Conservation (phyloP, 2,888 invertebrate species). For the Philopedon plagiatum region DNA sequence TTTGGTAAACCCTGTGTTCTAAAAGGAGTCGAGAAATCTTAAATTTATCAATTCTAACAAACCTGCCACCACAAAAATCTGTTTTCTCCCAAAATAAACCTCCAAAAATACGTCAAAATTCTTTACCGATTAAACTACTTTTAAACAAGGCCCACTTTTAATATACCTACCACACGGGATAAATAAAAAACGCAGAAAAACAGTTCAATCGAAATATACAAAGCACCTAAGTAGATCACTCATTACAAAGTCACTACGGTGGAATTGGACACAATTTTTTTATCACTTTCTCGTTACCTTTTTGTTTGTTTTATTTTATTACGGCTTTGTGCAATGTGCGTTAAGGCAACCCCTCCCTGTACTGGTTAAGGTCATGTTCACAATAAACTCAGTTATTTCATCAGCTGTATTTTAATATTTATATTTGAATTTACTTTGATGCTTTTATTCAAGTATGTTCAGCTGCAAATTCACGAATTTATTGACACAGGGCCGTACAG, state of each 20-base stretch:
- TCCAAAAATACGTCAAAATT: background rate
- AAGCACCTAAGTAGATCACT: slow-evolving; percentile 61
- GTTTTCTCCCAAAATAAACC: too few species aligned
- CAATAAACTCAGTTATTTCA: too few species aligned
- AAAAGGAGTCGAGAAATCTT: too few species aligned
- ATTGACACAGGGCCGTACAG: slow-evolving; percentile 31
- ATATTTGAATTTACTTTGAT: too few species aligned
- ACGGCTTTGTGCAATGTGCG: slow-evolving; percentile 60
- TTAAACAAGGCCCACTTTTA: background rate
- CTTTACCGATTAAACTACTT: background rate
- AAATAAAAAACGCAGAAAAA: slow-evolving; percentile 55
- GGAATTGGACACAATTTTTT: slow-evolving; percentile 37
- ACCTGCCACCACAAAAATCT: too few species aligned
- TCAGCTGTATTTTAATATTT: too few species aligned
- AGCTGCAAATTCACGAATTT: too few species aligned
- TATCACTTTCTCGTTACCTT: slow-evolving; percentile 52
- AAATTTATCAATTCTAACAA: too few species aligned
- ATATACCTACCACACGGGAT: slow-evolving; percentile 24
- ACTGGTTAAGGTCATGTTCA: slow-evolving; percentile 13
- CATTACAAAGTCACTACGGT: slow-evolving; percentile 59
- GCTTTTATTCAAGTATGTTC: too few species aligned
- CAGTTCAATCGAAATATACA: slow-evolving; percentile 59
- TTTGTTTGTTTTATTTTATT: slow-evolving; percentile 12
- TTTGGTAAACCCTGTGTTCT: too few species aligned
- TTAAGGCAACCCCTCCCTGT: slow-evolving; percentile 31